Conservation (phyloP, 2,113 vertebrate genomes). For the Myrmophylax atrothorax region DNA sequence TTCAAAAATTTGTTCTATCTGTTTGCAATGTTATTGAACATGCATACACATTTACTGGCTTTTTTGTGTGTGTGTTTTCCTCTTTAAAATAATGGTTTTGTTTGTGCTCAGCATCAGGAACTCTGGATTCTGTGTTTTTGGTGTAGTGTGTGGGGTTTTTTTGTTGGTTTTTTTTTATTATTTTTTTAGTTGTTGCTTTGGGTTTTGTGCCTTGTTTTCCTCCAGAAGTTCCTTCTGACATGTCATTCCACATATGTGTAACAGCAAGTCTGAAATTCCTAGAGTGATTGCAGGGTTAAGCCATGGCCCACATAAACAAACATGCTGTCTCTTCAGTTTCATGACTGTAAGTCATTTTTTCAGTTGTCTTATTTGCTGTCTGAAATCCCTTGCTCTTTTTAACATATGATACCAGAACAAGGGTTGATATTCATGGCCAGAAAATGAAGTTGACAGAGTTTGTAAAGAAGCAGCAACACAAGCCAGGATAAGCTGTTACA, state of each 20-base stretch:
- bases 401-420: not conserved
- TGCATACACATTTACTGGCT: not conserved
- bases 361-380: slow-evolving; percentile 20
- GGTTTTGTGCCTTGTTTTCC: not conserved
- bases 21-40: not conserved
- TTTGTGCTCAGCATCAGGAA: not conserved
- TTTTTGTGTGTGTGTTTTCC: not conserved
- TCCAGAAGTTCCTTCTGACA: not conserved
- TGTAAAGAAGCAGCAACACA: not conserved
- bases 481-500: not conserved
- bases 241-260: not conserved
- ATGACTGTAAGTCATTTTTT: slow-evolving; percentile 5
- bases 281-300: not conserved
- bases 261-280: not conserved
- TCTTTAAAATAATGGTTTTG: not conserved
- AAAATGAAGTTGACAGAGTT: slow-evolving; percentile 30
- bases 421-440: slow-evolving; percentile 8
- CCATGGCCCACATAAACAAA: not conserved
- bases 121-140: not conserved
- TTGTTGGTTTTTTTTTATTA: no score
- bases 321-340: not conserved
- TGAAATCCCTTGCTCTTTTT: not conserved
- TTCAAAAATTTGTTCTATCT: not conserved
- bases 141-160: not conserved
- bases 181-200: not conserved